Conservation (phyloP, 2,113 vertebrate species). For the Spermophilus dauricus region DNA sequence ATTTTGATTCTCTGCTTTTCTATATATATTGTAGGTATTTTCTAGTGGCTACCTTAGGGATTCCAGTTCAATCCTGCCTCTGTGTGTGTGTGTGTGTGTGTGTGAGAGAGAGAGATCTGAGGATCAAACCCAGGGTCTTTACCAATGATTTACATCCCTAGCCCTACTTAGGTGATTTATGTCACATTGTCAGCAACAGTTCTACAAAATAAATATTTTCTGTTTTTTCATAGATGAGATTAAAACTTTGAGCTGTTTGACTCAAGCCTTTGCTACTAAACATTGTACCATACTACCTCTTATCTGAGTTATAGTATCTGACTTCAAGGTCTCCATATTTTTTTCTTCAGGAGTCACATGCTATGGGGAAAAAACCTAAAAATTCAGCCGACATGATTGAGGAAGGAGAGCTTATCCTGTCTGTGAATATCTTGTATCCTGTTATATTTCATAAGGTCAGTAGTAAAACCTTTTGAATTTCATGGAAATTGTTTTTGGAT, state of each 20-base stretch:
- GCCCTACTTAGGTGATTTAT: not conserved
- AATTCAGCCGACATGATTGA: constrained; percentile 86
- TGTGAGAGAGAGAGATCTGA: not conserved
- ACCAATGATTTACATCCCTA: not conserved
- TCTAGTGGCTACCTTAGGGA: not conserved
- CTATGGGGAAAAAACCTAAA: constrained; percentile 89
- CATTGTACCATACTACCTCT: not conserved
- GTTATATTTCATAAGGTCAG: constrained; percentile 92
- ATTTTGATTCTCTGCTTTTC: not conserved
- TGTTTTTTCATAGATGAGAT: not conserved
- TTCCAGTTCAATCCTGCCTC: not conserved
- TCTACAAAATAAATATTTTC: not conserved
- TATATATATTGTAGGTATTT: not conserved
- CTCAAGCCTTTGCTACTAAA: not conserved
- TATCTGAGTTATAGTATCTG: not conserved
- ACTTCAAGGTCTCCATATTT: constrained; percentile 39
- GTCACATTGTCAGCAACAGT: not conserved
- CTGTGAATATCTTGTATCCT: constrained; percentile 94
- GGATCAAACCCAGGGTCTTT: not conserved
- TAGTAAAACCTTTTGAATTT: constrained; percentile 64
- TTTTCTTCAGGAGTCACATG: constrained; percentile 91
- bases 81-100: too few species aligned
- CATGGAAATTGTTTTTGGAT: not conserved
- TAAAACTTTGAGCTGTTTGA: not conserved
- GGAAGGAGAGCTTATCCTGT: constrained; percentile 94